Percentiles rank a stretch among this genome's conserved stretches.
Evolutionary conservation across 2,797 vertebrate genomes (phyloP).

Genomic region (Spizella passerina): DNA sequence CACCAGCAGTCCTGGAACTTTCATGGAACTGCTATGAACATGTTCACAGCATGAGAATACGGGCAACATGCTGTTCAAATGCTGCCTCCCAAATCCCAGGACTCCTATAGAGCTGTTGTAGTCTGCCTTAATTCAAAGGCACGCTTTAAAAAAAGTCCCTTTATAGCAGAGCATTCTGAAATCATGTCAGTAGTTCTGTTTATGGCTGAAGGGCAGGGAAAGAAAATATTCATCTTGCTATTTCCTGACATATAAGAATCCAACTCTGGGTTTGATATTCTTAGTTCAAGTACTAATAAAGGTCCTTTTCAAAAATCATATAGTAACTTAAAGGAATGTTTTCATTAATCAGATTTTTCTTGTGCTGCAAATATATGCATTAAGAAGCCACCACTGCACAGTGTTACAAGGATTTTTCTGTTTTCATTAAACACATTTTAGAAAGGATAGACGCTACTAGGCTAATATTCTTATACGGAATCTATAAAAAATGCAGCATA

Average conservation of each 20-base stretch:
- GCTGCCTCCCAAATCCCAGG: constrained; percentile 4
- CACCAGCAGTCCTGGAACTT: constrained; percentile 66
- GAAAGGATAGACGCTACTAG: neutral
- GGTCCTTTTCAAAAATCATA: neutral
- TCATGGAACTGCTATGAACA: constrained; percentile 52
- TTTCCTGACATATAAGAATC: neutral
- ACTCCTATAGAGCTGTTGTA: neutral
- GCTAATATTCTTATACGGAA: neutral
- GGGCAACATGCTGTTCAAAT: constrained; percentile 43
- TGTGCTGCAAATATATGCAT: neutral
- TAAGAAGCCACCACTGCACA: neutral
- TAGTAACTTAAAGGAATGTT: neutral
- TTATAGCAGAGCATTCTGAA: neutral
- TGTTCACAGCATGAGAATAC: constrained; percentile 61
- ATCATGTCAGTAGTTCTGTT: neutral
- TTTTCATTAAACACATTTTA: neutral
- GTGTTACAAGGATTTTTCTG: neutral
- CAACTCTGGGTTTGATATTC: neutral
- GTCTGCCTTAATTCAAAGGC: neutral
- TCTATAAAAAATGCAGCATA: neutral
- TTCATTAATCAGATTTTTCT: neutral
- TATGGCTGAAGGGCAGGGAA: neutral
- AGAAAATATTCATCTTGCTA: neutral
- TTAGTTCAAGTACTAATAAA: neutral
- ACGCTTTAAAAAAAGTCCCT: neutral